Percentiles rank a stretch among this genome's conserved stretches.
These are phyloP conservation scores for Drosophila aff. DNA, from an alignment of 1,140 invertebrate species.

Conservation along the genomic window DNA sequence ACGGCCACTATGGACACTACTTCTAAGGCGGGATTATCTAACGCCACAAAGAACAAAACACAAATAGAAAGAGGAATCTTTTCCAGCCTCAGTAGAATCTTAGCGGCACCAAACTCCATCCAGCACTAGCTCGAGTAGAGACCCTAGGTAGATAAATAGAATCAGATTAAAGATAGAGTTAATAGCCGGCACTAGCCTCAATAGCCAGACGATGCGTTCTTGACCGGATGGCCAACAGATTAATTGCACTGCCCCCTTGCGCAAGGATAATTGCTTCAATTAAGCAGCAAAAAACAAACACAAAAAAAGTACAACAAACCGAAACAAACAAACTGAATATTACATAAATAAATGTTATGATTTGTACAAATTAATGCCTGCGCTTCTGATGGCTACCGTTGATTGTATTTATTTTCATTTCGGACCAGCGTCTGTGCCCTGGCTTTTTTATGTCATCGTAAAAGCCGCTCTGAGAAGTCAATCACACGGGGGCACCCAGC, in stretches of 20 bases:
- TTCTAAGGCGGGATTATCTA: constrained; percentile 37
- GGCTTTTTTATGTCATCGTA: constrained; percentile 54
- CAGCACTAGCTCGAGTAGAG: constrained; percentile 24
- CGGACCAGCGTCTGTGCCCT: constrained; percentile 4
- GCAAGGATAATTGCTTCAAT: constrained; percentile 79
- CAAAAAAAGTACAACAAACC: constrained; percentile 26
- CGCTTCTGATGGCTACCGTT: constrained; percentile 45
- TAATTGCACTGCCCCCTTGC: constrained; percentile 57
- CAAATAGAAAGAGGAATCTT: neutral
- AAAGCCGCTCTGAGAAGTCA: constrained; percentile 35
- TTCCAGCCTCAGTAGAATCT: constrained; percentile 33
- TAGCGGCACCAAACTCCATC: constrained; percentile 23
- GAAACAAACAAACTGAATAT: constrained; percentile 34
- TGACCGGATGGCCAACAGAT: constrained; percentile 53
- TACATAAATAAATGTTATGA: constrained; percentile 56
- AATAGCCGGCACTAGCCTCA: constrained; percentile 48
- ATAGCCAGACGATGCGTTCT: constrained; percentile 50
- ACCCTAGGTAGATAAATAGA: constrained; percentile 20
- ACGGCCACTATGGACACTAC: constrained; percentile 79
- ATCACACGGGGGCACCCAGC: constrained; percentile 24
- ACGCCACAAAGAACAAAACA: neutral
- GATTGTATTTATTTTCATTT: constrained; percentile 39
- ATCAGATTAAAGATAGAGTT: constrained; percentile 23
- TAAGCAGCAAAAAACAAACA: constrained; percentile 67
- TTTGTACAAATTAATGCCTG: constrained; percentile 46